phyloP scores from a whole-genome alignment of 1,140 invertebrate species.

The Drosophila elegans region DNA sequence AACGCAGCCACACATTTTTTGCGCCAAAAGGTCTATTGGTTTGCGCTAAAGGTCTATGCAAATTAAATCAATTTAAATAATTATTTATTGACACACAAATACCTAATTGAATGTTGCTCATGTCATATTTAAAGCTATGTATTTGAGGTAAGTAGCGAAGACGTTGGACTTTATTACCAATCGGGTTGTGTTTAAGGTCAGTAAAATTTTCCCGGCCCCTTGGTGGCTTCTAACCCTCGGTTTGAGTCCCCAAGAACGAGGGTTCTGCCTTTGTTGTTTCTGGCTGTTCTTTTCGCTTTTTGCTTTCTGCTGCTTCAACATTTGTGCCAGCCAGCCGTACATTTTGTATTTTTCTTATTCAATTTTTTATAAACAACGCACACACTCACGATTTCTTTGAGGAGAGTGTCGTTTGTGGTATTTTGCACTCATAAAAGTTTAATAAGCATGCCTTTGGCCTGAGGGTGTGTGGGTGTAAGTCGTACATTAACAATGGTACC shows the following conservation, averaged over 20 bases:
- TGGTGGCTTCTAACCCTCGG: constrained; percentile 5
- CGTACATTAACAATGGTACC: constrained; percentile 35
- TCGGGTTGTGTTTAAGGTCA: background rate
- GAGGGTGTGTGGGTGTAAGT: constrained; percentile 31
- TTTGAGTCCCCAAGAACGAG: constrained; percentile 1
- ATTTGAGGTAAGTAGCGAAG: no score
- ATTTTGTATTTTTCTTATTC: constrained; percentile 54
- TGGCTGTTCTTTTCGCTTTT: constrained; percentile 16
- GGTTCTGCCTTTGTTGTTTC: constrained; percentile 19
- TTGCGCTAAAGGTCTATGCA: no score
- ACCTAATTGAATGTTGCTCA: no score
- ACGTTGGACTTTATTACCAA: background rate
- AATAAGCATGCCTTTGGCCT: constrained; percentile 47
- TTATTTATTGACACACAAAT: no score
- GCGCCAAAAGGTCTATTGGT: no score
- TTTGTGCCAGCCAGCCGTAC: constrained; percentile 46
- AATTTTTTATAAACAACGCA: constrained; percentile 71
- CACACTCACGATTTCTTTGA: background rate
- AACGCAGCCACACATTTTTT: no score
- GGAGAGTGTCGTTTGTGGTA: constrained; percentile 32
- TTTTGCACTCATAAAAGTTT: constrained; percentile 71
- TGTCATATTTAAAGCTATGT: no score
- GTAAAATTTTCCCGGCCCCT: constrained; percentile 1
- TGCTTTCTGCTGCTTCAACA: constrained; percentile 56
- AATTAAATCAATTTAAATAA: no score